Evolutionary conservation across 2,797 vertebrate species (phyloP), one percentile per base, ranked within the genome.

Genomic region (Sylvilagus floridanus): DNA sequence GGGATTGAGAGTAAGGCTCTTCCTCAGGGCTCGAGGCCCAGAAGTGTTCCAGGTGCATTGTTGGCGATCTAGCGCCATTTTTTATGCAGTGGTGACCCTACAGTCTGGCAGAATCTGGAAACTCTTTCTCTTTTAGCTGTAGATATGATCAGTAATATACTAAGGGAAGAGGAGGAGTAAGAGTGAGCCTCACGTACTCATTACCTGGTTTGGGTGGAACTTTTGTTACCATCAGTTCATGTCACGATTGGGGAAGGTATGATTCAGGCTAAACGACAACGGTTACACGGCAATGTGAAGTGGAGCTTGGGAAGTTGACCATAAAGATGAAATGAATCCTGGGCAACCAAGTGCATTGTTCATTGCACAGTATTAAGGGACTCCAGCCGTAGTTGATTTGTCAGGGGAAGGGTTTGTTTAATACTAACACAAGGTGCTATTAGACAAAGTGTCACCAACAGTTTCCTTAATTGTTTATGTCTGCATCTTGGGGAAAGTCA

Each of bases 371-470:
- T 47, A 3, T 6, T 6, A 8, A 3, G 77, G 71, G 42, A 32
- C 42, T 4, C 28, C 54, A 7, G n/a, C 10, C 52, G 16, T 26
- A 12, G 1, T 26, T 2, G 21, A 0, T 22, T 3, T 19, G 42
- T 54, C n/a, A 22, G 16, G 37, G 62, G 13, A 62, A 62, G 5
- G 26, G 14, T 66, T 54, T 37, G 22, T 81, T 91, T 69, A 19
- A 16, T 57, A 13, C 21, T 42, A 63, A 24, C 1, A 11, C 52
- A 0, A 0, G 24, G 54, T n/a, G 1, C 63, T 63, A 1, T 5
- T 5, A 26, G 19, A 42, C 28, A 37, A 76, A 52, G 1, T 4
- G 14, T n/a, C n/a, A 3, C 22, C 8, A 13, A 5, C 19, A 5
- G 2, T 63, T 30, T 32, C 28, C 24, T 66, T 75, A 2, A 54